A percentile compares a stretch with the other conserved stretches of the same genome.
These are phyloP conservation scores for Cyrtonyx montezumae DNA, from an alignment of 2,113 vertebrate species.

Conservation along the genomic window DNA sequence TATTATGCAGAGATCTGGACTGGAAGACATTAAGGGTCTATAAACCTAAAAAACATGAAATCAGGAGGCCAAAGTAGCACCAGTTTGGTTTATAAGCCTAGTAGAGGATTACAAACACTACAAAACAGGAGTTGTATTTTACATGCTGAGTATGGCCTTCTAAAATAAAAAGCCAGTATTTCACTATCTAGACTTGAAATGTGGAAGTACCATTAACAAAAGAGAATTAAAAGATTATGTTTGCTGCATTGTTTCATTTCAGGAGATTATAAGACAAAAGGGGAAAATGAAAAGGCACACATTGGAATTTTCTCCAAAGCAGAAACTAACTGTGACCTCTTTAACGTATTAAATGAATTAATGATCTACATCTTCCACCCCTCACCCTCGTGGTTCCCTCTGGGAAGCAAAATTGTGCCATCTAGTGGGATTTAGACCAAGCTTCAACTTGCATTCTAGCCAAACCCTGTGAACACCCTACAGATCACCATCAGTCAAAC, in stretches of 20 bases:
- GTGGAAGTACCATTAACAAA: neutral
- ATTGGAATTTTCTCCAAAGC: neutral
- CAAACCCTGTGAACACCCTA: fast-evolving
- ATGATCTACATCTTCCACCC: neutral
- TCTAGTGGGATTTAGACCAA: slow-evolving; percentile 14
- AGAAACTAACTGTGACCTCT: neutral
- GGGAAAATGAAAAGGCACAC: neutral
- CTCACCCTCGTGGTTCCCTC: fast-evolving
- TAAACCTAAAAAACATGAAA: neutral
- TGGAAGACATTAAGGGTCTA: neutral
- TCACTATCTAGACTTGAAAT: neutral
- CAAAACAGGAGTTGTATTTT: neutral
- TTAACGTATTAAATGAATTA: neutral
- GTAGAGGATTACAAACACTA: neutral
- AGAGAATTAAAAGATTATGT: neutral
- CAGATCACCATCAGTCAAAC: neutral
- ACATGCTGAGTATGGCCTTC: neutral
- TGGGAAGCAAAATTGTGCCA: slow-evolving; percentile 21
- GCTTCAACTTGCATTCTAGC: neutral
- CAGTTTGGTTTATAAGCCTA: neutral
- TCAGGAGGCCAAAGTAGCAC: neutral
- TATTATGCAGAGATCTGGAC: neutral
- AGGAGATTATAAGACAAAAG: slow-evolving; percentile 23
- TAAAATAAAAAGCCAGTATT: neutral
- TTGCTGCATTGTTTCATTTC: neutral